Percentiles rank a stretch among this genome's conserved stretches.
phyloP scores from a whole-genome alignment of 2,113 vertebrate species.

The Arenaria interpres region DNA sequence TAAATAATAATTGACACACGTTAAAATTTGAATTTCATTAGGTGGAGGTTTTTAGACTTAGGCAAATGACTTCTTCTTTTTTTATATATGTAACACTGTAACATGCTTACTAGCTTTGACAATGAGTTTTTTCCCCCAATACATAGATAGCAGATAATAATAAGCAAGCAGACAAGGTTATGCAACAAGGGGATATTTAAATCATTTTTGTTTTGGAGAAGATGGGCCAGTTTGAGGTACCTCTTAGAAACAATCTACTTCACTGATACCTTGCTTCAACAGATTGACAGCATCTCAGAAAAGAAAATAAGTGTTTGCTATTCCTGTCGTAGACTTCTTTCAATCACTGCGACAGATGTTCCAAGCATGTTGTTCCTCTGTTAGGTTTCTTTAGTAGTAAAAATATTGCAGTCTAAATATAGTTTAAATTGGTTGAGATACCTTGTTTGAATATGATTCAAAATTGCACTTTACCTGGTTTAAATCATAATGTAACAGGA shows the following conservation, averaged over 20 bases:
- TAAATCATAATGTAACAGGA: neutral
- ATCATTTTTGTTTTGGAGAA: neutral
- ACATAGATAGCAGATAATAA: neutral
- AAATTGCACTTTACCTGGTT: neutral
- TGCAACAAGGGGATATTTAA: slow-evolving; percentile 1
- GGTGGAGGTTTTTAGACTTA: neutral
- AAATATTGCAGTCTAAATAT: neutral
- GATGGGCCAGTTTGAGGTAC: neutral
- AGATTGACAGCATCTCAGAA: slow-evolving; percentile 24
- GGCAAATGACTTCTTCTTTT: neutral
- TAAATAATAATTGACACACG: neutral
- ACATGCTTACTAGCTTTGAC: neutral
- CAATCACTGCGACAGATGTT: slow-evolving; percentile 54
- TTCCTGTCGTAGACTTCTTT: slow-evolving; percentile 49
- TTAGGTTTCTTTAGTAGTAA: slow-evolving; percentile 1
- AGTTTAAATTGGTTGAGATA: slow-evolving; percentile 19
- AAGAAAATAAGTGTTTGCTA: slow-evolving; percentile 62
- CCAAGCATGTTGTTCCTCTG: slow-evolving; percentile 30
- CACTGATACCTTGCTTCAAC: neutral
- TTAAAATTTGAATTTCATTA: neutral
- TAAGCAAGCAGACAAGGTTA: slow-evolving; percentile 4
- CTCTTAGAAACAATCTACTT: neutral
- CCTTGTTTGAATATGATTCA: neutral
- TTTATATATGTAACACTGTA: neutral
- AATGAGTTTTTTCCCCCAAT: neutral